Base-by-base conservation (phyloP, 1,140 invertebrate species). In the Lepidurus couesii region DNA sequence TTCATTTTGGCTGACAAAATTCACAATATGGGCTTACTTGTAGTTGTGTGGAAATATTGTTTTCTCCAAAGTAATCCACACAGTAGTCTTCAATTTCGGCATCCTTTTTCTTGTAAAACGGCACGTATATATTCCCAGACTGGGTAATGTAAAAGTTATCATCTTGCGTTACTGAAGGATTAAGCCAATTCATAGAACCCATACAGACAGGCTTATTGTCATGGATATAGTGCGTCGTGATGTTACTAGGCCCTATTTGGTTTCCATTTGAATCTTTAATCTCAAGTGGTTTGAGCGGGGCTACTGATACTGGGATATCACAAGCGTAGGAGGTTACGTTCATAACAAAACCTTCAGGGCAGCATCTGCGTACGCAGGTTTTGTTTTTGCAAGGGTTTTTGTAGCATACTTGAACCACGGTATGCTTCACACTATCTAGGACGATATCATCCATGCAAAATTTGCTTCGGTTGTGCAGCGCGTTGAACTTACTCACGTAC, bases 351-450 rank as follows among this genome's bases (percentile, higher is more conserved):
- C 44, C 75, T 77, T 45, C 10, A 13, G 75, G 75, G 16, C 75
- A 77, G 42, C 75, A 77, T 7, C 47, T 24, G 16, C 16, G 42
- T 11, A 77, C 2, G 42, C 75, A 77, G 7, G 75, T 45, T 44
- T 44, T 44, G 42, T 77, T 77, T 16, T 42, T 26, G 75, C 75
- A 77, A 44, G 75, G 75, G 24, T 77, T 24, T 10, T n/a, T 7
- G 9, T n/a, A 42, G 44, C 75, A 77, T 1, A 65, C 9, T 65
- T 65, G 16, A 13, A 65, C 53, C 53, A 65, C n/a, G 7, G 53
- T 13, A 7, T 21, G 53, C 8, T 13, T 16, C 3, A 16, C 7
- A 16, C 4, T 65, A 7, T 9, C 8, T n/a, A 0, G 6, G 6
- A 1, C 1, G 9, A n/a, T 16, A 21, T 65, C 13, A 0, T 65